Base-by-base conservation (phyloP, 2,797 vertebrate genomes). In the Acestrorhynchus altus region DNA sequence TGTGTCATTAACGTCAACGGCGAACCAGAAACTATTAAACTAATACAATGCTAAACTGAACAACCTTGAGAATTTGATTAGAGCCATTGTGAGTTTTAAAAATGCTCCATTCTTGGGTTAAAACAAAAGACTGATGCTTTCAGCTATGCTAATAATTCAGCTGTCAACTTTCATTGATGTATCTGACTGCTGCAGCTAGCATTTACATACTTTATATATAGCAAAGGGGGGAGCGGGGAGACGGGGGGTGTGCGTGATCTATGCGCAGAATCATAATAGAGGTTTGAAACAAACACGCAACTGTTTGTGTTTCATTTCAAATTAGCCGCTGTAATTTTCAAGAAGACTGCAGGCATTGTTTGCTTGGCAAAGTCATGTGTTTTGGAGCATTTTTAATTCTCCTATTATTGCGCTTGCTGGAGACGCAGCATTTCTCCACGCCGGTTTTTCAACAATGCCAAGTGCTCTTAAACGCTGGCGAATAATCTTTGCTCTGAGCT, bases 21-120 rank as follows among this genome's bases (percentile, higher is more conserved):
- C 93, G 92, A 94, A 96, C 94, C 94, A 96, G 95, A 96, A 96
- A 96, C 96, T 95, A 95, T 97, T 96, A 97, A 96, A 95, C 94
- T 93, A 96, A 96, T 96, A 96, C 95, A 96, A 96, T 96, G 95
- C 94, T 95, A 96, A 96, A 96, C 94, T 94, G 95, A 96, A 93
- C 94, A 95, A 97, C 95, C 96, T 95, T 90, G 91, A 94, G 95
- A 96, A 95, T 97, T 96, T 97, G 96, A 97, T 97, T 97, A 96
- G 96, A 96, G 96, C 94, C 95, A 95, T 96, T 96, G 95, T 94
- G 94, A 92, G 95, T 96, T 96, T 95, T 94, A 91, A 94, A 93
- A 94, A 93, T 89, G 92, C 91, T 93, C 91, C 92, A 93, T 94
- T 94, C 92, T 92, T 91, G 88, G 90, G 90, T 93, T 93, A 94